phyloP scores from a whole-genome alignment of 2,888 invertebrate genomes.

The Apantesis nais region DNA sequence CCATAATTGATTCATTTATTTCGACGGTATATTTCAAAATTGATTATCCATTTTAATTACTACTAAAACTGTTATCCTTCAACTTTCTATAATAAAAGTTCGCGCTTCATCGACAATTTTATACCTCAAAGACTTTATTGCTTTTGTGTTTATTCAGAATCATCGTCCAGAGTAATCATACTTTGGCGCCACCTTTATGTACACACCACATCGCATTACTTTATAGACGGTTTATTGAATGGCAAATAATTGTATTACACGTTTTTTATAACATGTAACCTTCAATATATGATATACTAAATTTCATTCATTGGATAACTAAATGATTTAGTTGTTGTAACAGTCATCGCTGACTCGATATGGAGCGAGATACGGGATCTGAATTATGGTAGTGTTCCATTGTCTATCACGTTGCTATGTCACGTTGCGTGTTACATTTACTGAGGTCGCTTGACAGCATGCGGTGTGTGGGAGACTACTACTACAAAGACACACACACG shows the following conservation, averaged over 20 bases:
- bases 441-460: slow-evolving; percentile 55
- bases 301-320: slow-evolving; percentile 58
- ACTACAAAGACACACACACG: slow-evolving; percentile 47
- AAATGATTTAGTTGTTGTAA: slow-evolving; percentile 67
- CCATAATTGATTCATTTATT: slow-evolving; percentile 47
- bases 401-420: slow-evolving; percentile 74
- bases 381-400: slow-evolving; percentile 69
- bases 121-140: slow-evolving; percentile 56
- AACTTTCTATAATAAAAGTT: slow-evolving; percentile 53
- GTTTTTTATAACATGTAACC: slow-evolving; percentile 48
- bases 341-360: slow-evolving; percentile 61
- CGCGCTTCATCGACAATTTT: slow-evolving; percentile 61
- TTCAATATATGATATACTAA: slow-evolving; percentile 52
- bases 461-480: slow-evolving; percentile 65
- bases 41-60: slow-evolving; percentile 54
- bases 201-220: slow-evolving; percentile 45
- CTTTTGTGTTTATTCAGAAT: slow-evolving; percentile 61
- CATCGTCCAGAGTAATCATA: slow-evolving; percentile 58
- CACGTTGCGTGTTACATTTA: slow-evolving; percentile 65
- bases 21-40: slow-evolving; percentile 40
- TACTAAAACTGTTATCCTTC: slow-evolving; percentile 55
- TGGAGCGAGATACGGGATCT: slow-evolving; percentile 56
- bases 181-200: slow-evolving; percentile 63
- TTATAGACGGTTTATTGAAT: slow-evolving; percentile 42
- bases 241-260: slow-evolving; percentile 51